These are phyloP conservation scores for Tetheella fluctuosa DNA, from an alignment of 2,888 invertebrate species.

Conservation along the genomic window DNA sequence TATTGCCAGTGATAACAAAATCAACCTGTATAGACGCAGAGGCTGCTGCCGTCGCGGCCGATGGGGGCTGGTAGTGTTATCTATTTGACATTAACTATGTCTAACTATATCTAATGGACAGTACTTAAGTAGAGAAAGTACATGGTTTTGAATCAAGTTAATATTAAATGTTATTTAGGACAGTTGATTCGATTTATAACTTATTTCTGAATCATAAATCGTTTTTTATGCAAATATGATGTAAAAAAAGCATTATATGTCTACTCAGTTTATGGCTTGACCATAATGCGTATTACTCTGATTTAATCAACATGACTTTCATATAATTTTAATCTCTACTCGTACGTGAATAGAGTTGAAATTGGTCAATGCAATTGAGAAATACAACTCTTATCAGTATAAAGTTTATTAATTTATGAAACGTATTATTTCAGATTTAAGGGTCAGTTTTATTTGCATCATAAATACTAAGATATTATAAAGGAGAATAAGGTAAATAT, in stretches of 20 bases:
- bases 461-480: background rate
- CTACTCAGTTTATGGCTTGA: background rate
- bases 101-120: too few species aligned
- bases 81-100: too few species aligned
- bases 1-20: too few species aligned
- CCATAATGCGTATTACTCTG: background rate
- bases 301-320: background rate
- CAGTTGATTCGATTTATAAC: too few species aligned
- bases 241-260: background rate
- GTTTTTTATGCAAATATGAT: too few species aligned
- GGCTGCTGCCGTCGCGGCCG: too few species aligned
- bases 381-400: background rate
- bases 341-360: background rate
- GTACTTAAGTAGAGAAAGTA: too few species aligned
- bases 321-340: background rate
- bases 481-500: background rate
- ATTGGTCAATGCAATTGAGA: background rate
- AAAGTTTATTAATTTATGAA: conserved; percentile 3
- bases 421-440: conserved; percentile 6
- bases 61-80: too few species aligned
- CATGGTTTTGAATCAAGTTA: too few species aligned
- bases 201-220: too few species aligned
- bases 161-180: too few species aligned
- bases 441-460: background rate
- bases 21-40: too few species aligned